Conservation (phyloP, 2,113 vertebrate genomes). For the Tyrannus savana region DNA sequence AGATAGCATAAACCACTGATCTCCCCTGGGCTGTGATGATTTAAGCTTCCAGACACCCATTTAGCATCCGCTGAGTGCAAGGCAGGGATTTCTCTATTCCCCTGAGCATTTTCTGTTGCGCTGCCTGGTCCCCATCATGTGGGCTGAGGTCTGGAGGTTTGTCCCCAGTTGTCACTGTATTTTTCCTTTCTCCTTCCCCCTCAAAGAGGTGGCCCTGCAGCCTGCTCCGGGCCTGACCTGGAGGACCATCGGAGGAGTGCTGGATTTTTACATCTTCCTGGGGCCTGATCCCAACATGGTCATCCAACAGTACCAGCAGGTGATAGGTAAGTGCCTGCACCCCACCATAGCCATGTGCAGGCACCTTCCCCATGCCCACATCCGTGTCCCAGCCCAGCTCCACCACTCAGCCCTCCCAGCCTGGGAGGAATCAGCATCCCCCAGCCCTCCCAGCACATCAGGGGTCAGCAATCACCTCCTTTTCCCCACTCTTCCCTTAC, state of each 20-base stretch:
- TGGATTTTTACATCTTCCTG: conserved; percentile 89
- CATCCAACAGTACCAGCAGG: conserved; percentile 84
- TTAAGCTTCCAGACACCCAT: neutral
- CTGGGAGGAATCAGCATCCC: neutral
- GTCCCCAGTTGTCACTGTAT: neutral
- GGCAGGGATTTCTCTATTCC: neutral
- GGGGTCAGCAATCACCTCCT: neutral
- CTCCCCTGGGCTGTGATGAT: neutral
- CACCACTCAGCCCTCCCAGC: neutral
- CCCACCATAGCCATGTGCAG: fast-evolving
- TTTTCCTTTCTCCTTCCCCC: neutral
- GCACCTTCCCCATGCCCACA: neutral
- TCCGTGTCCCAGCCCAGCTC: neutral
- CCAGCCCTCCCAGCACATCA: neutral
- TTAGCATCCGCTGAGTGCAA: neutral
- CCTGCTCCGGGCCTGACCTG: conserved; percentile 86
- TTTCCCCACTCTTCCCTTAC: neutral
- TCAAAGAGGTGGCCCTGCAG: conserved; percentile 83
- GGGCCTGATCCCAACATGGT: conserved; percentile 80
- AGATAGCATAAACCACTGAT: neutral
- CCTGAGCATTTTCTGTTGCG: neutral
- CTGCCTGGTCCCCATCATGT: fast-evolving
- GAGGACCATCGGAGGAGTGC: conserved; percentile 86
- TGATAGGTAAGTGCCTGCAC: conserved; percentile 76
- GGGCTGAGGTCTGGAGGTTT: fast-evolving